A percentile compares a stretch with the other conserved stretches of the same genome.
These are phyloP conservation scores for Electrophaes corylata DNA, from an alignment of 2,888 invertebrate genomes.

Conservation along the genomic window DNA sequence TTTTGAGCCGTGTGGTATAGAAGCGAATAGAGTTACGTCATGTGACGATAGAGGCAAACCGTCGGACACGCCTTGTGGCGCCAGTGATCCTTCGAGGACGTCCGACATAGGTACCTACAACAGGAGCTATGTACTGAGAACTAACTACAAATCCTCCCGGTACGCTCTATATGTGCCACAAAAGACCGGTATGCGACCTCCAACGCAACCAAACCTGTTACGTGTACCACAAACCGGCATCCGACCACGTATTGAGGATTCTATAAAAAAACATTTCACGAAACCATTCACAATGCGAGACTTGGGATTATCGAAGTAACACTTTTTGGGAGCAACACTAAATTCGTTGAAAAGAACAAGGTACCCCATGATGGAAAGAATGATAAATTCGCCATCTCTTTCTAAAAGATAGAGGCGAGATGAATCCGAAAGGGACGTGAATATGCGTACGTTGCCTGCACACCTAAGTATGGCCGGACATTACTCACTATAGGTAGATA, in stretches of 20 bases:
- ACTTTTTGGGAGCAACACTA: constrained; percentile 60
- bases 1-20: constrained; percentile 48
- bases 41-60: constrained; percentile 70
- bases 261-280: constrained; percentile 49
- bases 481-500: constrained; percentile 84
- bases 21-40: constrained; percentile 72
- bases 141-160: constrained; percentile 63
- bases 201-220: constrained; percentile 81
- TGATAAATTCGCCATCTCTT: constrained; percentile 68
- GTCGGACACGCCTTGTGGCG: constrained; percentile 79
- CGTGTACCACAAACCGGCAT: constrained; percentile 70
- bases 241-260: constrained; percentile 52
- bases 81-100: constrained; percentile 72
- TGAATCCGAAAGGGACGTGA: constrained; percentile 76
- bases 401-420: constrained; percentile 59
- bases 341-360: constrained; percentile 58
- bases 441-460: constrained; percentile 83
- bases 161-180: constrained; percentile 76
- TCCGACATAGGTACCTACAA: constrained; percentile 55
- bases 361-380: constrained; percentile 64
- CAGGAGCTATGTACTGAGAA: constrained; percentile 66
- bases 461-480: constrained; percentile 84
- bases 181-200: constrained; percentile 80
- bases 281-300: constrained; percentile 46
- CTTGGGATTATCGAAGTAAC: constrained; percentile 43